Evolutionary conservation across 92 coral and sea anemone genomes (phyloP), one percentile per base, ranked within the genome.

Genomic region (Meandrina meandrites): DNA sequence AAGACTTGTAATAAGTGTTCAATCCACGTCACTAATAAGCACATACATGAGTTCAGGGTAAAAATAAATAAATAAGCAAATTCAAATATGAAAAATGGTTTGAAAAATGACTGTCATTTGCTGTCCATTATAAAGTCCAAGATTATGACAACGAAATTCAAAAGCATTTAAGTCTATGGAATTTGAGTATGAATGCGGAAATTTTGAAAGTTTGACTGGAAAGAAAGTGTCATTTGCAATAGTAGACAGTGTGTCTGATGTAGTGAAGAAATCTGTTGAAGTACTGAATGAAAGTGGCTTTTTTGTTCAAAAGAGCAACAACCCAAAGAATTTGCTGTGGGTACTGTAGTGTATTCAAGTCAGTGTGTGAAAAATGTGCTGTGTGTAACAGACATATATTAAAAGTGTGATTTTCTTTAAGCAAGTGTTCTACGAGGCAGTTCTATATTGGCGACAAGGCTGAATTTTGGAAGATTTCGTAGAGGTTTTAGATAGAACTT

Each of bases 121-220:
- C 53, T 37, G 27, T 36, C 78, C 76, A 71, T 71, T 71, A 27
- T 71, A 0, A 71, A 71, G 76, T 71, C 76, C 76, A 71, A 71
- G 47, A 71, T n/a, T 71, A 84, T 1, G 90, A 90, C 40, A 82
- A 51, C 16, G 78, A 76, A 24, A 18, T 90, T 28, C 22, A 83
- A 57, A 32, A 54, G 31, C 81, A 82, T 22, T 68, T 90, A 76
- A 87, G 45, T 42, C 73, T 27, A 24, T 81, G 60, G 86, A 82
- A 47, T 84, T 81, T 66, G 90, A 77, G 57, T 86, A 87, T 34
- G 90, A 90, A 48, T 90, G 90, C 57, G 88, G 90, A 2, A 69
- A 85, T 34, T 86, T 90, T 79, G 66, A 87, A 47, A 77, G 81
- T 36, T 56, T 34, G 0, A 31, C 16, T 21, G 69, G 45, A 18